Base-by-base conservation (phyloP, 2,797 vertebrate species). In the Nannoperca obscura region DNA sequence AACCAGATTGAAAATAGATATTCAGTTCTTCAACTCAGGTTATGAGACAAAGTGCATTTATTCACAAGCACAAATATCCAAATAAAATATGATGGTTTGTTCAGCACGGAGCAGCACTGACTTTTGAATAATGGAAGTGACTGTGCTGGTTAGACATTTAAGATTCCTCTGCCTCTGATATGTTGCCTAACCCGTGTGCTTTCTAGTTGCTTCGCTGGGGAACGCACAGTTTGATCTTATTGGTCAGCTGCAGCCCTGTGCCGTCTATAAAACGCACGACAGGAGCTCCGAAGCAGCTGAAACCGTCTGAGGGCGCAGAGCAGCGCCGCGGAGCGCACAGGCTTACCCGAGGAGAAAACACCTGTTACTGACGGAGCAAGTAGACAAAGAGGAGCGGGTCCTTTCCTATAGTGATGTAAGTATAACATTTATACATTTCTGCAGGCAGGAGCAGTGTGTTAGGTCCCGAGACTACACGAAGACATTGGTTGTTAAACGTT, bases 221-320 rank as follows among this genome's bases (percentile, higher is more conserved):
- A n/a, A 40, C 63, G 30, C 78, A 52, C 57, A 49, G 84, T 77
- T 79, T 72, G 75, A 79, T 94, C 87, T 91, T 66, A 95, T 95
- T 95, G 94, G 94, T 86, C 90, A 84, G 88, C 78, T 50, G 77
- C 76, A 65, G 87, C 81, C 47, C 54, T 58, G 78, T 63, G 84
- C 54, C 49, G 81, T 22, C 36, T 90, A 94, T 94, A 94, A 92
- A 95, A 74, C 73, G 70, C 79, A 15, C 27, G 34, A 52, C 85
- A 8, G 64, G 46, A 13, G 64, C 74, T 76, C 22, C 32, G 87
- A 71, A 75, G 82, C 82, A 73, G 84, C 82, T 0, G 81, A 91
- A 86, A 91, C 63, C 0, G 84, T 59, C 9, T 64, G 81, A 81
- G 69, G 59, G 84, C 82, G 86, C 90, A 88, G 74, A 81, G 89